phyloP scores from a whole-genome alignment of 2,113 vertebrate genomes.

The Tor tambroides region DNA sequence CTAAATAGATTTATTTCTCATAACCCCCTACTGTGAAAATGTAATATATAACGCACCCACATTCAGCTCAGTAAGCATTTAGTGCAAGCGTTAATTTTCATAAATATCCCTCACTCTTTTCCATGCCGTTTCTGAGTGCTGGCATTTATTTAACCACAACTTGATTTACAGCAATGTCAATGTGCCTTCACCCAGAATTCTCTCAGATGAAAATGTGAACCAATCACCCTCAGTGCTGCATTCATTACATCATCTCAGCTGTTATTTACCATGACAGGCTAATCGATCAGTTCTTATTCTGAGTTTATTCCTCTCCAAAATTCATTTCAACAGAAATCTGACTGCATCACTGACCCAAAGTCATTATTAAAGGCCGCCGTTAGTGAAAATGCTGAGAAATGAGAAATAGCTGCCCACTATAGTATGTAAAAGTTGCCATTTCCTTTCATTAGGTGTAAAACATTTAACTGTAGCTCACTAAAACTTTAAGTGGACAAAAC shows the following conservation, averaged over 20 bases:
- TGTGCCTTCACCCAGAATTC: conserved; percentile 34
- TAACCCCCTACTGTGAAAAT: conserved; percentile 75
- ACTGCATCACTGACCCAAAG: not conserved
- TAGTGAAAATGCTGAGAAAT: not conserved
- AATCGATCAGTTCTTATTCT: conserved; percentile 40
- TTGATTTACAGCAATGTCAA: conserved; percentile 46
- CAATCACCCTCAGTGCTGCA: conserved; percentile 20
- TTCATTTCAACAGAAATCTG: not conserved
- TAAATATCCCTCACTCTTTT: conserved; percentile 37
- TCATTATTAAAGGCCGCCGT: not conserved
- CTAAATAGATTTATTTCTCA: conserved; percentile 74
- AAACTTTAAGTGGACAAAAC: not conserved
- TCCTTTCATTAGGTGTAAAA: not conserved
- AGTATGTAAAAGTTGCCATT: not conserved
- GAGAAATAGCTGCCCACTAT: not conserved
- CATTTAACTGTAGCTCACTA: not conserved
- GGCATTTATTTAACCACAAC: conserved; percentile 46
- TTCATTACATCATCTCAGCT: conserved; percentile 37
- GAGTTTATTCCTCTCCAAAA: conserved; percentile 13
- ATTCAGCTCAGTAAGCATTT: conserved; percentile 61
- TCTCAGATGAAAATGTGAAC: conserved; percentile 27
- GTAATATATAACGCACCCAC: conserved; percentile 65
- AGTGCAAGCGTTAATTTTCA: conserved; percentile 57
- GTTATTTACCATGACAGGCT: conserved; percentile 44
- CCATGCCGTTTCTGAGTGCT: conserved; percentile 24